These are phyloP conservation scores for Trididemnum miniatum DNA, from an alignment of 23 tunicate genomes.

Conservation along the genomic window DNA sequence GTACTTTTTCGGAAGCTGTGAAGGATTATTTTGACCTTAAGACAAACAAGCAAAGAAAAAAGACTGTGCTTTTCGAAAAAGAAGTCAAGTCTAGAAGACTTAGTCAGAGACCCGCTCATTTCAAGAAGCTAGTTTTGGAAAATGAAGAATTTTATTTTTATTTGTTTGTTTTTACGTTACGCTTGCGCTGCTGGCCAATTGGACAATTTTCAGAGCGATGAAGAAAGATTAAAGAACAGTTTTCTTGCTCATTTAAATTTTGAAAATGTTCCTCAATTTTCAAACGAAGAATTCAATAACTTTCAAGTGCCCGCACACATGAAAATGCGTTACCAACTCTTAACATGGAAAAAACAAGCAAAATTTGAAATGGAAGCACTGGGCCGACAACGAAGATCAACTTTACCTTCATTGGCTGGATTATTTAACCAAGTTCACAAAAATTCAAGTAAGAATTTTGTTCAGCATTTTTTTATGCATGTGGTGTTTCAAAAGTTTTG, in stretches of 20 bases:
- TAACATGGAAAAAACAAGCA: conserved; percentile 19
- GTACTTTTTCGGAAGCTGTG: no score
- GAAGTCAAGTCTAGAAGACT: no score
- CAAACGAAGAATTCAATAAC: conserved; percentile 41
- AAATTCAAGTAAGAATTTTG: conserved; percentile 55
- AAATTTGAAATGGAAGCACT: not conserved
- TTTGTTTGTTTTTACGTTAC: not conserved
- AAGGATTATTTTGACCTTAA: no score
- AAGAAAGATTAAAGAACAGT: conserved; percentile 6
- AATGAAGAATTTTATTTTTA: not conserved
- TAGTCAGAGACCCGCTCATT: no score
- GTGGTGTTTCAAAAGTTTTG: no score
- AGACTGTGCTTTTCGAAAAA: no score
- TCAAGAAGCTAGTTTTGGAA: not conserved
- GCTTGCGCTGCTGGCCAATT: not conserved
- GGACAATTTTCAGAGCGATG: not conserved
- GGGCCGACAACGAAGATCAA: not conserved
- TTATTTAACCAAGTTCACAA: conserved; percentile 53
- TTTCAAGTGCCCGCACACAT: conserved; percentile 49
- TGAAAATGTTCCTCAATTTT: conserved; percentile 29
- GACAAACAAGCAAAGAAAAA: no score
- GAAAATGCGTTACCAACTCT: conserved; percentile 31
- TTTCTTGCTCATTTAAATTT: conserved; percentile 44
- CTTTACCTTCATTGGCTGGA: conserved; percentile 47
- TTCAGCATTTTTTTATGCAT: no score